phyloP scores from a whole-genome alignment of 1,140 invertebrate genomes.

The Apis cerana region DNA sequence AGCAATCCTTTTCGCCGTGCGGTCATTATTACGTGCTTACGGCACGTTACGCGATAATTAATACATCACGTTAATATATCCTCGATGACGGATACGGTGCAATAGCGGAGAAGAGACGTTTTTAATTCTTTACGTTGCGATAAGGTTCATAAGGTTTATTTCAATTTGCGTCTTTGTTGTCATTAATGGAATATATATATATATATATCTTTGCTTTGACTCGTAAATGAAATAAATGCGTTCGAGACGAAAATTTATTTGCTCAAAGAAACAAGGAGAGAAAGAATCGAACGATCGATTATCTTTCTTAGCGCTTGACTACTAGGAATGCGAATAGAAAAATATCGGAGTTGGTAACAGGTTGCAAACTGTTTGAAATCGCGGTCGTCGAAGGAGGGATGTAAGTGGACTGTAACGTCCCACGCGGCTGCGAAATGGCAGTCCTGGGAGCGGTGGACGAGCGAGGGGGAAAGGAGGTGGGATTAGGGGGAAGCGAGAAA shows the following conservation, averaged over 20 bases:
- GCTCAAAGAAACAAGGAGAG: too few relatives aligned
- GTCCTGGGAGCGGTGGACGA: slow-evolving; percentile 4
- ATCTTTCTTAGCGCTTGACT: slow-evolving; percentile 5
- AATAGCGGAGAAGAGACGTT: not conserved
- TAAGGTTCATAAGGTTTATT: not conserved
- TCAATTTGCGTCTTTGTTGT: not conserved
- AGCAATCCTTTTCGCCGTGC: slow-evolving; percentile 32
- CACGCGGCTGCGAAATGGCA: slow-evolving; percentile 62
- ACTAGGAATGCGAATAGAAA: slow-evolving; percentile 1
- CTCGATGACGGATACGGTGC: not conserved
- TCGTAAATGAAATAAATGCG: too few relatives aligned
- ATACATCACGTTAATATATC: slow-evolving; percentile 47
- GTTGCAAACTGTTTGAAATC: slow-evolving; percentile 49
- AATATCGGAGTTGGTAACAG: slow-evolving; percentile 39
- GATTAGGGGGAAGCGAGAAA: slow-evolving; percentile 53
- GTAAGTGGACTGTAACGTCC: slow-evolving; percentile 58
- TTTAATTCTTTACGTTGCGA: not conserved
- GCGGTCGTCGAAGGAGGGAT: slow-evolving; percentile 18
- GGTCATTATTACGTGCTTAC: slow-evolving; percentile 47
- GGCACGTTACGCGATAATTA: slow-evolving; percentile 61
- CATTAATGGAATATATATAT: not conserved
- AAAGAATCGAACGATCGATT: slow-evolving; percentile 14
- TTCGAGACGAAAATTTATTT: not conserved
- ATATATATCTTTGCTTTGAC: not conserved
- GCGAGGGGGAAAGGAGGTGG: slow-evolving; percentile 15